phyloP scores from a whole-genome alignment of 2,797 vertebrate genomes.

The Pangasius djambal region DNA sequence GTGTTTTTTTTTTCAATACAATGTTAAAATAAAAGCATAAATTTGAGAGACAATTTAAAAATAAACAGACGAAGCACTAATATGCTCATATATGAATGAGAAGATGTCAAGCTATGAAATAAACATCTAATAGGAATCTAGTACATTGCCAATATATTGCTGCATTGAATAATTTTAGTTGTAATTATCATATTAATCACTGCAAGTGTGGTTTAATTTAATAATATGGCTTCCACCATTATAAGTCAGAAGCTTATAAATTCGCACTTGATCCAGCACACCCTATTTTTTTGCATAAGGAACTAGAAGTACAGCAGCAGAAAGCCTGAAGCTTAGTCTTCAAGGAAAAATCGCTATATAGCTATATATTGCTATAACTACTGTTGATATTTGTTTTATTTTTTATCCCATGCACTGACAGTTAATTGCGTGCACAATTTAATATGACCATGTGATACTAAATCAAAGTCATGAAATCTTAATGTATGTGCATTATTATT shows the following conservation, averaged over 20 bases:
- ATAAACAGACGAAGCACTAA: neutral
- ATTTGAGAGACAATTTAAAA: neutral
- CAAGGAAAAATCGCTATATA: neutral
- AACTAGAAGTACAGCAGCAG: neutral
- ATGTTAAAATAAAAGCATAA: neutral
- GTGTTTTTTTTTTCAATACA: too few relatives aligned
- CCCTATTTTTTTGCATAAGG: neutral
- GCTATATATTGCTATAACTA: too few relatives aligned
- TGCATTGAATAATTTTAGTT: neutral
- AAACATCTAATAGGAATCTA: neutral
- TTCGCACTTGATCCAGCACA: neutral
- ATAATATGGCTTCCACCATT: neutral
- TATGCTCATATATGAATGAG: neutral
- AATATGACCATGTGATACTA: neutral
- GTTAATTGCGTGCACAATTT: neutral
- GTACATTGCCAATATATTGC: neutral
- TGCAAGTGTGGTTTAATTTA: neutral
- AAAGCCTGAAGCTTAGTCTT: neutral
- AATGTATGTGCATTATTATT: too few relatives aligned
- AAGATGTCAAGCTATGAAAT: neutral
- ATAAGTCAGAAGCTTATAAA: neutral
- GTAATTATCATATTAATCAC: neutral
- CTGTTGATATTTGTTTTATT: neutral
- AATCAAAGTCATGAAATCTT: too few relatives aligned
- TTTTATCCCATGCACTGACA: neutral